Evolutionary conservation across 1,140 invertebrate genomes (phyloP).

Genomic region (Aphaenogaster floridana): DNA sequence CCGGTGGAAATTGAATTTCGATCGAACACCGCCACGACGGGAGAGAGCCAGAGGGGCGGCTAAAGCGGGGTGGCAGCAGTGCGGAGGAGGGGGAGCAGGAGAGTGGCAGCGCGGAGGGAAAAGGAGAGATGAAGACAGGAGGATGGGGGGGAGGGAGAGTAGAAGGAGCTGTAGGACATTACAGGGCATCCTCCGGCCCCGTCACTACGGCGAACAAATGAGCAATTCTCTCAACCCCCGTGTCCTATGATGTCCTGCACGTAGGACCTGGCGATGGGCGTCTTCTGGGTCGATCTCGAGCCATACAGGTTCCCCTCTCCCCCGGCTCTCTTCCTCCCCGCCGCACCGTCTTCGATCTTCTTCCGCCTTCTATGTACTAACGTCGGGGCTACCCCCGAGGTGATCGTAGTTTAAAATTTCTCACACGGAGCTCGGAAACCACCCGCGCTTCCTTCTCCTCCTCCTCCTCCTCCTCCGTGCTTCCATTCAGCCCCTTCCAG

Average conservation of each 20-base stretch:
- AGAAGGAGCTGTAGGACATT: slow-evolving; percentile 82
- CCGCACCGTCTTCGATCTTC: slow-evolving; percentile 62
- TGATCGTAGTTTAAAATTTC: slow-evolving; percentile 83
- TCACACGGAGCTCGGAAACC: slow-evolving; percentile 79
- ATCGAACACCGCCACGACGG: slow-evolving; percentile 82
- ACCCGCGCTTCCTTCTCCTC: slow-evolving; percentile 63
- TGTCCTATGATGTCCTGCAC: slow-evolving; percentile 84
- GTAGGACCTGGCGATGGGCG: slow-evolving; percentile 80
- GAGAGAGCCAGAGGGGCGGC: slow-evolving; percentile 70
- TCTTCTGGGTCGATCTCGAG: slow-evolving; percentile 78
- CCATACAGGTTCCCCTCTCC: slow-evolving; percentile 68
- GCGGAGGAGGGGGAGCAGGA: slow-evolving; percentile 44
- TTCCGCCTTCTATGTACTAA: slow-evolving; percentile 73
- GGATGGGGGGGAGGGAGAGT: slow-evolving; percentile 64
- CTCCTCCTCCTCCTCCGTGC: neutral
- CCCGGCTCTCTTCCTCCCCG: slow-evolving; percentile 19
- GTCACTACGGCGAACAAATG: slow-evolving; percentile 83
- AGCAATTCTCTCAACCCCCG: slow-evolving; percentile 84
- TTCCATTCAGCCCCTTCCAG: slow-evolving; percentile 29
- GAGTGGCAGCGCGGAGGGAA: slow-evolving; percentile 39
- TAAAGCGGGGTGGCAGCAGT: slow-evolving; percentile 56
- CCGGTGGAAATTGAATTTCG: slow-evolving; percentile 86
- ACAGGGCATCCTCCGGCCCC: slow-evolving; percentile 83
- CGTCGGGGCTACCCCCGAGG: slow-evolving; percentile 74
- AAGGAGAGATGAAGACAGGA: slow-evolving; percentile 54